A percentile compares a stretch with the other conserved stretches of the same genome.
These are phyloP conservation scores for Varroa destructor DNA, from an alignment of 1,140 invertebrate genomes.

Conservation along the genomic window DNA sequence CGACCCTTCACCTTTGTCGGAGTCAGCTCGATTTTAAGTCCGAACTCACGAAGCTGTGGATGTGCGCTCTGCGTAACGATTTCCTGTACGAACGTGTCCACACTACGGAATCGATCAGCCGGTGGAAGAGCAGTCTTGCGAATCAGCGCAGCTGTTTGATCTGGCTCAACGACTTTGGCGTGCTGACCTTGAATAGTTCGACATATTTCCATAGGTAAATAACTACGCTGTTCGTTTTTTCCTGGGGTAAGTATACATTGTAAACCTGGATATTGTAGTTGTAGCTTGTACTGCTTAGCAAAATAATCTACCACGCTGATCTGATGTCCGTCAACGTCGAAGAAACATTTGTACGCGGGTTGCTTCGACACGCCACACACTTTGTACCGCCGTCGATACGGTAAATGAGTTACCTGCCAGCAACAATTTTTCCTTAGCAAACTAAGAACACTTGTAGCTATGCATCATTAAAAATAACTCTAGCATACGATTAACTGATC, in stretches of 20 bases:
- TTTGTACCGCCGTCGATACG: conserved; percentile 32
- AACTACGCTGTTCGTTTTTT: conserved; percentile 32
- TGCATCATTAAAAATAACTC: too few relatives aligned
- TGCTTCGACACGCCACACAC: conserved; percentile 31
- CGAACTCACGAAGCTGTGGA: neutral
- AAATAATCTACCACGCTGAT: conserved; percentile 39
- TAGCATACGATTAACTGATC: too few relatives aligned
- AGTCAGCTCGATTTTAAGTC: conserved; percentile 4
- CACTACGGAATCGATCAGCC: neutral
- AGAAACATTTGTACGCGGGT: conserved; percentile 30
- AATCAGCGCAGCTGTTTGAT: conserved; percentile 35
- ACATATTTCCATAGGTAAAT: conserved; percentile 40
- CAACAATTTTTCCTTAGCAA: too few relatives aligned
- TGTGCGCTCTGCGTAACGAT: conserved; percentile 32
- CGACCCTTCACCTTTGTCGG: neutral
- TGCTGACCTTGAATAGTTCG: conserved; percentile 37
- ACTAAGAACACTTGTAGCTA: too few relatives aligned
- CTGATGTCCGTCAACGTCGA: conserved; percentile 29
- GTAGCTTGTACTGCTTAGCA: conserved; percentile 34
- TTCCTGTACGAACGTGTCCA: conserved; percentile 30
- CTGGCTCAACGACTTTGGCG: conserved; percentile 32
- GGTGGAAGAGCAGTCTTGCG: conserved; percentile 34
- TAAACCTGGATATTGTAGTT: conserved; percentile 36
- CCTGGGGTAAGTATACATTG: conserved; percentile 39
- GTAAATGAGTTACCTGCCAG: conserved; percentile 32